Conservation (phyloP, 2,888 invertebrate genomes). For the Drosophila kuntzei region DNA sequence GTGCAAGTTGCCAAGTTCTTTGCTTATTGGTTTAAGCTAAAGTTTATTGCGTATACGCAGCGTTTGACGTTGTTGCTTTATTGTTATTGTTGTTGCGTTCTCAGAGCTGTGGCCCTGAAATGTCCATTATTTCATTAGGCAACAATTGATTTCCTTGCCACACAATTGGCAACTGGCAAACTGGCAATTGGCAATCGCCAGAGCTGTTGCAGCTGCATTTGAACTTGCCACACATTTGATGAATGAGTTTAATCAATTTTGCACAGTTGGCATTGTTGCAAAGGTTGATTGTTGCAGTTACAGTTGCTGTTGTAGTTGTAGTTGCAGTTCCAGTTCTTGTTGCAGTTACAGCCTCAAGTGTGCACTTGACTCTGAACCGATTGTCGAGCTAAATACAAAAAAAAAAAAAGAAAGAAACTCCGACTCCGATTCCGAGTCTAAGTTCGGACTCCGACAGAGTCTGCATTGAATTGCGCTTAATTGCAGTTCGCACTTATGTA, state of each 20-base stretch:
- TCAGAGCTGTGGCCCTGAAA: conserved; percentile 53
- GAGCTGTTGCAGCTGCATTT: conserved; percentile 38
- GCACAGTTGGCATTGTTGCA: conserved; percentile 46
- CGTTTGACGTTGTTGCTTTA: neutral
- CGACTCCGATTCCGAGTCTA: neutral
- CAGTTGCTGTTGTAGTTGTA: conserved; percentile 17
- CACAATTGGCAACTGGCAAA: conserved; percentile 22
- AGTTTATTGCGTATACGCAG: conserved; percentile 46
- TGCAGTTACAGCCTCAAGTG: conserved; percentile 25
- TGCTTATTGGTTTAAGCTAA: conserved; percentile 1
- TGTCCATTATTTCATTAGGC: conserved; percentile 69
- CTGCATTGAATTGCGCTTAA: conserved; percentile 73
- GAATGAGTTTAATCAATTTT: conserved; percentile 81
- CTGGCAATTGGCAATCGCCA: conserved; percentile 14
- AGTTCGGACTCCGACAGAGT: neutral
- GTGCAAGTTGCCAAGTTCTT: neutral
- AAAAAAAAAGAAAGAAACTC: neutral
- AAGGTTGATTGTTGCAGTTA: conserved; percentile 25
- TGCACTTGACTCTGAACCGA: conserved; percentile 59
- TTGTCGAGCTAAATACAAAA: neutral
- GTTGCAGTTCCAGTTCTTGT: conserved; percentile 10
- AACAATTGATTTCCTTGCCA: conserved; percentile 64
- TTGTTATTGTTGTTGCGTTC: conserved; percentile 15
- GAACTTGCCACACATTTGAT: conserved; percentile 67
- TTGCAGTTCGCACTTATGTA: conserved; percentile 64